Evolutionary conservation across 2,797 vertebrate species (phyloP).

Genomic region (Enteromius fasciolatus): DNA sequence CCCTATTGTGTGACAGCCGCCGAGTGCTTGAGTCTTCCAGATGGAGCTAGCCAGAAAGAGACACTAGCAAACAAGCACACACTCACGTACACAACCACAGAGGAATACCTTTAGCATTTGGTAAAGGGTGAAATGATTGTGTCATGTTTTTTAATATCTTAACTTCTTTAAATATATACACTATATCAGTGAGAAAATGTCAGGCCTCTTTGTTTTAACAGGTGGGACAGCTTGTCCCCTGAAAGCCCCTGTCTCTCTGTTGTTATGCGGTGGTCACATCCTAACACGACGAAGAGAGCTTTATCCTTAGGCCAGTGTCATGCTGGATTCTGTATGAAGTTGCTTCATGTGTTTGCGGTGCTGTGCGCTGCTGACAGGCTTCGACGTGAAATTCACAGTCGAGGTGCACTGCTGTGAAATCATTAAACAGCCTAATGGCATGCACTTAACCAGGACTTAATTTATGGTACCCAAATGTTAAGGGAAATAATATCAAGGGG

Average conservation of each 20-base stretch:
- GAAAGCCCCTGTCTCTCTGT: constrained; percentile 25
- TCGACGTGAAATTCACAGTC: constrained; percentile 31
- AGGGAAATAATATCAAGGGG: constrained; percentile 23
- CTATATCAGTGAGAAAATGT: constrained; percentile 72
- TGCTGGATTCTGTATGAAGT: constrained; percentile 18
- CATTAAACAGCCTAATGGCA: constrained; percentile 47
- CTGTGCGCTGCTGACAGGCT: constrained; percentile 25
- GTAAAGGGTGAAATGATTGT: constrained; percentile 88
- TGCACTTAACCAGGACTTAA: constrained; percentile 29
- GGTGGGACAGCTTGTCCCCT: constrained; percentile 71
- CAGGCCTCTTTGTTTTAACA: constrained; percentile 60
- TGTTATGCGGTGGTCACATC: constrained; percentile 18
- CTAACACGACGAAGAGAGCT: not conserved
- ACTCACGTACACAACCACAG: constrained; percentile 65
- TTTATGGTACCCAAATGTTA: constrained; percentile 31
- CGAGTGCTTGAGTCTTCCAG: constrained; percentile 95
- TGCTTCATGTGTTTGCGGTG: not conserved
- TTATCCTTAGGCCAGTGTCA: constrained; percentile 35
- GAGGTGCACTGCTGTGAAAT: constrained; percentile 43
- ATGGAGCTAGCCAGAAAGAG: constrained; percentile 93
- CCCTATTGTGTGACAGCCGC: constrained; percentile 96
- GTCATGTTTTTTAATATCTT: constrained; percentile 85
- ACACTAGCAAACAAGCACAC: constrained; percentile 68
- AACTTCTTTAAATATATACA: constrained; percentile 61
- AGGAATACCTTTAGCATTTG: constrained; percentile 89